Percentiles rank a stretch among this genome's conserved stretches.
These are phyloP conservation scores for Paguma larvata DNA, from an alignment of 2,797 vertebrate genomes.

Conservation along the genomic window DNA sequence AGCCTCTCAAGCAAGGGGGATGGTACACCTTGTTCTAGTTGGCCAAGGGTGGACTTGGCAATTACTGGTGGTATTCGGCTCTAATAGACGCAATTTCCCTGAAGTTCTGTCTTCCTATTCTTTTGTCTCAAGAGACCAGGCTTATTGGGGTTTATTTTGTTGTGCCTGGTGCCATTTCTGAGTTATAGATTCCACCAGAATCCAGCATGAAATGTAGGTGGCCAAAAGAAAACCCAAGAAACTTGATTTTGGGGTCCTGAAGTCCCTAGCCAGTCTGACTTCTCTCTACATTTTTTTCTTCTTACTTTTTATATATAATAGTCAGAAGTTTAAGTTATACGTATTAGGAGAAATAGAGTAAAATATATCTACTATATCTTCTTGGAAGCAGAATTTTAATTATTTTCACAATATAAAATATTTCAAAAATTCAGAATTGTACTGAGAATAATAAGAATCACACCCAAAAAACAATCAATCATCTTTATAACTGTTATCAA, in stretches of 20 bases:
- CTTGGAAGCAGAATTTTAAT: neutral
- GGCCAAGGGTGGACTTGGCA: neutral
- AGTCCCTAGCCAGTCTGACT: neutral
- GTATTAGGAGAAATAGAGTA: neutral
- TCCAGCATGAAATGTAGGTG: neutral
- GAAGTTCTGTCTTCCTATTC: neutral
- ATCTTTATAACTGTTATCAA: neutral
- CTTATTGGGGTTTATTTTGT: neutral
- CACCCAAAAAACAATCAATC: neutral
- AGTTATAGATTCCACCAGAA: neutral
- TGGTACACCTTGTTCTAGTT: neutral
- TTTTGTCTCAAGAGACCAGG: neutral
- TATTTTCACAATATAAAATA: neutral
- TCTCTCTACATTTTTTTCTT: neutral
- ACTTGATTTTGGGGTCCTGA: neutral
- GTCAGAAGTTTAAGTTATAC: neutral
- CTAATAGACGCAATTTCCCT: neutral
- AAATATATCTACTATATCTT: neutral
- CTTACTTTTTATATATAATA: neutral
- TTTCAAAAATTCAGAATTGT: neutral
- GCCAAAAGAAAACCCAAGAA: neutral
- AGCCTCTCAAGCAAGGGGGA: neutral
- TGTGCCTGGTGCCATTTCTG: neutral
- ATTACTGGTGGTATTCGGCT: neutral
- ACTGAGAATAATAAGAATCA: neutral